Conservation (phyloP, 2,113 vertebrate genomes). For the Chascanopsetta lugubris region DNA sequence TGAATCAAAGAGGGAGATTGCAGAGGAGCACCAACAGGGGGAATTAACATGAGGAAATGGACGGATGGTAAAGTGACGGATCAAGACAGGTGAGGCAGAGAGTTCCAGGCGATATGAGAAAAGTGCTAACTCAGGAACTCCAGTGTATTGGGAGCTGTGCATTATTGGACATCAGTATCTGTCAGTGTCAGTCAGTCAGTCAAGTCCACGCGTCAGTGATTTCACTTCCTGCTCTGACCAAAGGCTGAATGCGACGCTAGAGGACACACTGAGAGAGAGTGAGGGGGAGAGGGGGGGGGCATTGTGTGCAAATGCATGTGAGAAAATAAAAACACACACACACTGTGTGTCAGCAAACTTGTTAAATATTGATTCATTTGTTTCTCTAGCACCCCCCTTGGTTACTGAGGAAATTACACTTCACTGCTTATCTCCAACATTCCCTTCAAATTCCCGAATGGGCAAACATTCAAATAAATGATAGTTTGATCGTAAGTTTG, state of each 20-base stretch:
- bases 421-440: background rate
- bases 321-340: too few species aligned
- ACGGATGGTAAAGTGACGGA: conserved; percentile 36
- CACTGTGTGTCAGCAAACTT: background rate
- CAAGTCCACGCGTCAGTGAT: conserved; percentile 40
- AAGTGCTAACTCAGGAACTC: conserved; percentile 42
- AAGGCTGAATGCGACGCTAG: conserved; percentile 26
- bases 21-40: conserved; percentile 12
- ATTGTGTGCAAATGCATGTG: too few species aligned
- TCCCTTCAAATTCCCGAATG: too few species aligned
- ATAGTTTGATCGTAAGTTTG: too few species aligned
- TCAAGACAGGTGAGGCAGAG: conserved; percentile 25
- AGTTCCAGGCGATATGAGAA: conserved; percentile 19
- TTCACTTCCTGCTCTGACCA: conserved; percentile 51
- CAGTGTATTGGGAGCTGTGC: conserved; percentile 20
- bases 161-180: conserved; percentile 37
- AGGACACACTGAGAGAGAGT: conserved; percentile 36
- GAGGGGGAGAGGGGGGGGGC: background rate
- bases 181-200: conserved; percentile 37
- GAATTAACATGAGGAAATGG: conserved; percentile 24
- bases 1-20: conserved; percentile 22
- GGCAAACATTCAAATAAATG: too few species aligned
- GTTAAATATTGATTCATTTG: background rate
- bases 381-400: conserved; percentile 39
- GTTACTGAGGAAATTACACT: conserved; percentile 18